phyloP scores from a whole-genome alignment of 2,113 vertebrate genomes.

The Myrmophylax atrothorax region DNA sequence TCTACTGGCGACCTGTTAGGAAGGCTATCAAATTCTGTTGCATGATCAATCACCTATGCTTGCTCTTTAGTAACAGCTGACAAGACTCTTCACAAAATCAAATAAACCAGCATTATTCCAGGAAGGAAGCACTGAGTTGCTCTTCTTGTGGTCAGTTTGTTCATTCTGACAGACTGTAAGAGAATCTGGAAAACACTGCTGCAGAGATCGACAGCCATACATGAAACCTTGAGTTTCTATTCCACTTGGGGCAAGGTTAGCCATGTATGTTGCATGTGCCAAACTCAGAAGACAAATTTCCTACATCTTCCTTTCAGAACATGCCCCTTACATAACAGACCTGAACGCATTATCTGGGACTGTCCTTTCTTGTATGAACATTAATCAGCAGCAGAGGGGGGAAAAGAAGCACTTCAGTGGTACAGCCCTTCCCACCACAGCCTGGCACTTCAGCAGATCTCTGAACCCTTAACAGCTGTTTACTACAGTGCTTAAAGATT shows the following conservation, averaged over 20 bases:
- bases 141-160: neutral
- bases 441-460: neutral
- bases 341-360: neutral
- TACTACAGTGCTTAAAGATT: neutral
- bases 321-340: accelerated
- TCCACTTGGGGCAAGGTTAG: neutral
- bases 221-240: accelerated
- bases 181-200: neutral
- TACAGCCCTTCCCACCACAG: neutral
- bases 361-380: neutral
- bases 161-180: neutral
- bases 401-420: neutral
- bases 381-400: neutral
- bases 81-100: neutral
- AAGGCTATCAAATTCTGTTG: neutral
- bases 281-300: neutral
- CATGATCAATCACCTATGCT: neutral
- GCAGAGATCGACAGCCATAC: neutral
- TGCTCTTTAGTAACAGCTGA: neutral
- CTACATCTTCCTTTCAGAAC: neutral
- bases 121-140: accelerated
- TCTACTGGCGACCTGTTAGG: neutral
- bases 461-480: neutral
- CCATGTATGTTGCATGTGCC: accelerated
- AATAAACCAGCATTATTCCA: neutral